Evolutionary conservation across 2,888 invertebrate species (phyloP), one percentile per base, ranked within the genome.

Genomic region (Sceliomorpha sp.): DNA sequence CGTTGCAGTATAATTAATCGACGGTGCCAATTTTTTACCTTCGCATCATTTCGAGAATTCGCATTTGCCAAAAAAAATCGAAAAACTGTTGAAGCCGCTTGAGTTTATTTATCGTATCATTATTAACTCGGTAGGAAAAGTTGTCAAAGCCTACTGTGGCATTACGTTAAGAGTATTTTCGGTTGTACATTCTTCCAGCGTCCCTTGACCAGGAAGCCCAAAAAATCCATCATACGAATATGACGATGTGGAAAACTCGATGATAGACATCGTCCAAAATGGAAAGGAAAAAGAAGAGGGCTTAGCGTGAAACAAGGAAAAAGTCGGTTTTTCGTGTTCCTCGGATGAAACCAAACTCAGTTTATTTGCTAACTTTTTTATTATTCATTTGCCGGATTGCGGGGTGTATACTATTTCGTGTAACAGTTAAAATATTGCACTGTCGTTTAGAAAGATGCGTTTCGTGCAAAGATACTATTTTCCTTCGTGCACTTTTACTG

Each of bases 91-190:
- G 50, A 58, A 64, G 50, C 45, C 56, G 10, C 8, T 9, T 32
- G 10, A 24, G 44, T 27, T n/a, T 59, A 59, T 59, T 58, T 66
- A 59, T 53, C 42, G 40, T 42, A 66, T 53, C 47, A 56, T 64
- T 64, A 64, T 63, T 56, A 63, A 27, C 29, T 10, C 13, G 17
- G 20, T 15, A 26, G 27, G 51, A 44, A 58, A 68, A 68, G 56
- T 44, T 50, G 24, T 13, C 47, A 62, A 62, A 69, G 45, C 62
- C 53, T 53, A 51, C 69, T 69, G 62, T 47, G 62, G 69, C 58
- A 69, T 69, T 69, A 69, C 62, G 62, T 40, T 69, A 69, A 69
- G 69, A 69, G 69, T 69, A 69, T 63, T 69, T 69, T 63, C 59
- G 53, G 39, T 44, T 12, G 13, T 20, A 34, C 59, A 72, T 66